Conservation (phyloP, 2,797 vertebrate genomes). For the Petrocephalus sullivani region DNA sequence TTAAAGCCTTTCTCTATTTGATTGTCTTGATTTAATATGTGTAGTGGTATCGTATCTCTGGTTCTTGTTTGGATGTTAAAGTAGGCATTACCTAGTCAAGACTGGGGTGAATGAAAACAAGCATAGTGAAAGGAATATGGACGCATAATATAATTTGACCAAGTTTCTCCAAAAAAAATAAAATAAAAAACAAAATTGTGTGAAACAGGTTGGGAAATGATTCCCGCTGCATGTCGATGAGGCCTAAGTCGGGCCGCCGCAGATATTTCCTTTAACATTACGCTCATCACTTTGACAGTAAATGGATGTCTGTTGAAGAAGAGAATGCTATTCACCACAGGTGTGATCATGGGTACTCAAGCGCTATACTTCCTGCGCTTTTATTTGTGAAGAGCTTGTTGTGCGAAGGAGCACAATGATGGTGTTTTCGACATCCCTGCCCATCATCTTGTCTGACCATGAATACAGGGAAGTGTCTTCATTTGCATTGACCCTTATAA, state of each 20-base stretch:
- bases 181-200: background rate
- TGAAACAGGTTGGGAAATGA: background rate
- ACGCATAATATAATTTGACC: background rate
- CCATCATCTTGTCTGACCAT: constrained; percentile 7
- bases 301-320: constrained; percentile 5
- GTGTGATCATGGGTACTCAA: constrained; percentile 9
- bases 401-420: constrained; percentile 13
- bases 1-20: background rate
- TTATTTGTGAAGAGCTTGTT: constrained; percentile 18
- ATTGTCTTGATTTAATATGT: background rate
- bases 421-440: background rate
- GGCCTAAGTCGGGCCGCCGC: background rate
- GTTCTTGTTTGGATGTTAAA: background rate
- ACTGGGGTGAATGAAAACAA: background rate
- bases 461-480: background rate
- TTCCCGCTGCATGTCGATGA: background rate
- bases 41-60: background rate
- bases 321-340: background rate
- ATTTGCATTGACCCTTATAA: constrained; percentile 17
- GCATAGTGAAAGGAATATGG: background rate
- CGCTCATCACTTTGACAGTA: background rate
- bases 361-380: background rate
- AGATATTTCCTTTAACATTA: background rate
- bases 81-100: background rate
- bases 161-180: background rate